Percentiles rank a stretch among this genome's conserved stretches.
Evolutionary conservation across 2,888 invertebrate species (phyloP).

Genomic region (Parnassius smintheus): DNA sequence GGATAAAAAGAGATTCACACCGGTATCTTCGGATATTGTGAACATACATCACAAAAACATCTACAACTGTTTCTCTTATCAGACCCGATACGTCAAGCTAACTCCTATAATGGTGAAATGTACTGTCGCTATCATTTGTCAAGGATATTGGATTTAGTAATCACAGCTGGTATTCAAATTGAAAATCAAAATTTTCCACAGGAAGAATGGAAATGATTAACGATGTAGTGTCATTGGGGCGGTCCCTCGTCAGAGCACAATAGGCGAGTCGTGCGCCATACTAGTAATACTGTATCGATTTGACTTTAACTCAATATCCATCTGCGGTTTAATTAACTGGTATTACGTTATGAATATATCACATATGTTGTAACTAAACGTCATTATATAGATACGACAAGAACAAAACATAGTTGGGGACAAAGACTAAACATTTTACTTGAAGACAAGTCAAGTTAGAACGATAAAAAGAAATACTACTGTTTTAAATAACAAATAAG

Average conservation of each 20-base stretch:
- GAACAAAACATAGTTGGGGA: no score
- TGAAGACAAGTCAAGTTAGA: no score
- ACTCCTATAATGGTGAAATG: conserved; percentile 9
- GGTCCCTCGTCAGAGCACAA: conserved; percentile 64
- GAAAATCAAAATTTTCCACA: conserved; percentile 75
- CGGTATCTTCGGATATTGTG: conserved; percentile 47
- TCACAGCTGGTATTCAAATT: conserved; percentile 63
- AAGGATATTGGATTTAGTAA: conserved; percentile 62
- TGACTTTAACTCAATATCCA: conserved; percentile 70
- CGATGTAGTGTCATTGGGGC: conserved; percentile 66
- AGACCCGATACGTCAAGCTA: conserved; percentile 36
- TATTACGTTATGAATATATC: conserved; percentile 47
- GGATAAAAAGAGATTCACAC: conserved; percentile 43
- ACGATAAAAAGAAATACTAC: no score
- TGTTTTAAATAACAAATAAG: no score
- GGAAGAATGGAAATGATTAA: conserved; percentile 70
- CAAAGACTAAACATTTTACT: no score
- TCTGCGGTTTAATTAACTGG: conserved; percentile 60
- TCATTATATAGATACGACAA: no score
- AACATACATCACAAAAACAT: conserved; percentile 49
- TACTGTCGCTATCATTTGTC: conserved; percentile 53
- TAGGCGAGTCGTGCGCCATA: conserved; percentile 73
- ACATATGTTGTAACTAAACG: background rate
- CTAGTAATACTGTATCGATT: conserved; percentile 70
- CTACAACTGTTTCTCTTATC: conserved; percentile 41